Evolutionary conservation across 2,113 vertebrate genomes (phyloP).

Genomic region (Lanius ludovicianus): DNA sequence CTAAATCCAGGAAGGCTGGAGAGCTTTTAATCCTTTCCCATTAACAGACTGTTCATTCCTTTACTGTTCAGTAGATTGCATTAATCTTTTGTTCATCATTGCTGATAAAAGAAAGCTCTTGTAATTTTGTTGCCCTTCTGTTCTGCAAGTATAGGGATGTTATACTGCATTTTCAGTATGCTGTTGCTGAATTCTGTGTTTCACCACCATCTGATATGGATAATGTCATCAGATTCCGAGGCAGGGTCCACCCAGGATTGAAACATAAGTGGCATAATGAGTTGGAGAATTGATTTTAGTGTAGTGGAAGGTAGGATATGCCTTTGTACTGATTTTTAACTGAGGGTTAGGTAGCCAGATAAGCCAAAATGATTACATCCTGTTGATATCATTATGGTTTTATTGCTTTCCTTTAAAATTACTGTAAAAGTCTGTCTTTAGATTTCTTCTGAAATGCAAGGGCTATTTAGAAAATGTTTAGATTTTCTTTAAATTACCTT

Average conservation of each 20-base stretch:
- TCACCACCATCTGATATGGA: neutral
- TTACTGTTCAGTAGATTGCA: neutral
- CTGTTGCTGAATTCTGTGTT: neutral
- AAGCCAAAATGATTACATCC: neutral
- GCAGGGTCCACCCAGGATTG: neutral
- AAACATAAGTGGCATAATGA: neutral
- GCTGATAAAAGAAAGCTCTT: neutral
- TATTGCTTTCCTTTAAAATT: neutral
- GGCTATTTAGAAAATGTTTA: neutral
- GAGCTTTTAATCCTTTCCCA: neutral
- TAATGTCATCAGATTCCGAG: neutral
- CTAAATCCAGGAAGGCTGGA: neutral
- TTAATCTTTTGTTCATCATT: constrained; percentile 8
- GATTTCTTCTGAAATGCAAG: neutral
- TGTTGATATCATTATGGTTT: neutral
- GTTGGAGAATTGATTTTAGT: neutral
- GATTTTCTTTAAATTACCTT: neutral
- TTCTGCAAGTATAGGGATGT: neutral
- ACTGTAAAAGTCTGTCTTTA: neutral
- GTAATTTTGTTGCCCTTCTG: neutral
- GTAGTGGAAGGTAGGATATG: neutral
- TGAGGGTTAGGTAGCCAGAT: neutral
- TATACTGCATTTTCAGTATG: neutral
- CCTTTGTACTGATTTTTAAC: neutral
- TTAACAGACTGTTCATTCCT: neutral